Base-by-base conservation (phyloP, 2,113 vertebrate species). In the Nothocercus julius region DNA sequence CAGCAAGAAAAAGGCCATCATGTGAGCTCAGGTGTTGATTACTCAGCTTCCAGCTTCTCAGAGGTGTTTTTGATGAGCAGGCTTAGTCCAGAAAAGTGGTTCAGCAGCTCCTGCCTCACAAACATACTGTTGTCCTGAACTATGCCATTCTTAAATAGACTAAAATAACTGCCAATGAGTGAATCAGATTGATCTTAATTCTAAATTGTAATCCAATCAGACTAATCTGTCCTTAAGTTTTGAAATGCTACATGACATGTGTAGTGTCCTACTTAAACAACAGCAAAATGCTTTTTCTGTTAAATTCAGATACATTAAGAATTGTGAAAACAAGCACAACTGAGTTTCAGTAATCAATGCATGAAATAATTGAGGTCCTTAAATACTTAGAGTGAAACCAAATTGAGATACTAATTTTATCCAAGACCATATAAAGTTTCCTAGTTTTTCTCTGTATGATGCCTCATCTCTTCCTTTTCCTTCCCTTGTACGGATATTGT, bases 391-490 rank as follows among this genome's bases (percentile, higher is more conserved):
- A 77, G 3, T 5, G n/a, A 64, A 74, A 36, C 45, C 10, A 61
- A 54, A 11, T 45, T 73, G 13, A 59, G 20, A 49, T 59, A 78
- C 47, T 20, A 63, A 45, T 68, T 82, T 78, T 74, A 30, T 82
- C 22, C 42, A 16, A 54, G 9, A 19, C 67, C 30, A 34, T 34
- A 59, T 53, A 67, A 53, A 81, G 63, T 16, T 42, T 80, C 12
- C 38, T 9, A 75, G 27, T 6, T 53, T 70, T 92, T 53, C 16
- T 16, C 6, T 9, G 0, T 73, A 16, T 51, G 32, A 12, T 78
- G 1, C 0, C 8, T 62, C 24, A 18, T 85, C 36, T 70, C 56
- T 42, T 85, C 8, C 9, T 53, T 76, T 67, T 13, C 0, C 0
- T 62, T 13, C 7, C 27, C n/a, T 38, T 67, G 18, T 13, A 54